Conservation (phyloP, 2,888 invertebrate species). For the Plagiodera versicolora region DNA sequence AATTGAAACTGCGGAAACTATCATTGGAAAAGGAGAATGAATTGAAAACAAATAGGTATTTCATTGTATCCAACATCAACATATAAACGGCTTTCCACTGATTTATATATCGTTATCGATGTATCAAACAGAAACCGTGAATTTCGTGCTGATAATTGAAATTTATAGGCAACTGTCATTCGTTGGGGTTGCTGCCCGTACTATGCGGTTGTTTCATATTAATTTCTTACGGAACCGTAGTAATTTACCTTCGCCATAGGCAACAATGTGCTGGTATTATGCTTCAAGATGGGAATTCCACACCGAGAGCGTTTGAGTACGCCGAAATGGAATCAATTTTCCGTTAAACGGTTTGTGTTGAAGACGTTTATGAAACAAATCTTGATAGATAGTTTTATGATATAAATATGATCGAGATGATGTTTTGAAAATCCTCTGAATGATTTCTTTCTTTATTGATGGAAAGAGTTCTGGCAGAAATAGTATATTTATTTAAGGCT, state of each 20-base stretch:
- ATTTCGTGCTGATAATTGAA: constrained; percentile 41
- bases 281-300: constrained; percentile 17
- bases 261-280: constrained; percentile 28
- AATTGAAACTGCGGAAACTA: too few species aligned
- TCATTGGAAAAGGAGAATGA: too few species aligned
- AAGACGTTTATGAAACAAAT: constrained; percentile 24
- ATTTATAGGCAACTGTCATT: constrained; percentile 45
- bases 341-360: constrained; percentile 26
- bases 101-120: background rate
- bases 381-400: constrained; percentile 28
- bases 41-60: too few species aligned
- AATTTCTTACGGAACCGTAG: constrained; percentile 40
- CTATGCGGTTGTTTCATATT: constrained; percentile 41
- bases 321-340: constrained; percentile 23
- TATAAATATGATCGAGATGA: too few species aligned
- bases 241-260: constrained; percentile 37
- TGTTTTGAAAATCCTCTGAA: too few species aligned
- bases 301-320: constrained; percentile 15
- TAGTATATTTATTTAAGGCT: too few species aligned
- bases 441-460: too few species aligned
- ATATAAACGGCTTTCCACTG: too few species aligned
- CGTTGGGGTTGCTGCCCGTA: constrained; percentile 36
- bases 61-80: too few species aligned
- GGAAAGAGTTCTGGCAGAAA: too few species aligned
- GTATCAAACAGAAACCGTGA: background rate